These are phyloP conservation scores for Dendronephthya gigantea DNA, from an alignment of 64 coral and sea anemone species.

Conservation along the genomic window DNA sequence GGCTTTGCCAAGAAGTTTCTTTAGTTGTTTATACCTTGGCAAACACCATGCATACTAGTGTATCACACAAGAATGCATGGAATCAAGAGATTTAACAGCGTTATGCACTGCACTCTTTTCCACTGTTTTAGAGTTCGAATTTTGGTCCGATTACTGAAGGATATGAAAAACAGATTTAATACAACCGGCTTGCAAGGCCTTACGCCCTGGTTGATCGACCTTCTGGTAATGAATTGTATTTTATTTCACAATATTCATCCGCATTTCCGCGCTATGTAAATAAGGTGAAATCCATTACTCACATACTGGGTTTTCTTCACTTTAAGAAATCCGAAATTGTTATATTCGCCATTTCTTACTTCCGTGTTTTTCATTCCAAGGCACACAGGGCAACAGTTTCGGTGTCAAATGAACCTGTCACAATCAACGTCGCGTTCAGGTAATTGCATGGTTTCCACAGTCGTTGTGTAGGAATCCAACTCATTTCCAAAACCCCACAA, in stretches of 20 bases:
- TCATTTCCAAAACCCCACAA: too few species aligned
- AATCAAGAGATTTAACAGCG: neutral
- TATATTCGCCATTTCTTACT: neutral
- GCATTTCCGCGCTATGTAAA: too few species aligned
- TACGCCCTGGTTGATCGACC: slow-evolving; percentile 90
- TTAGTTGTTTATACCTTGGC: too few species aligned
- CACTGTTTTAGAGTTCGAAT: slow-evolving; percentile 60
- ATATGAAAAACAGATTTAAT: slow-evolving; percentile 77
- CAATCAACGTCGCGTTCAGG: slow-evolving; percentile 90
- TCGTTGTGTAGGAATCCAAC: too few species aligned
- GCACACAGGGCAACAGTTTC: slow-evolving; percentile 75
- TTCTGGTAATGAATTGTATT: slow-evolving; percentile 56
- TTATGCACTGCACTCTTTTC: neutral
- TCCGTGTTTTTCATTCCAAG: slow-evolving; percentile 16
- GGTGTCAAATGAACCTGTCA: slow-evolving; percentile 65
- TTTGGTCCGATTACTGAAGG: slow-evolving; percentile 78
- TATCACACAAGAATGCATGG: too few species aligned
- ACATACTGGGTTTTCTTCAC: too few species aligned
- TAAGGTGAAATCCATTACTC: too few species aligned
- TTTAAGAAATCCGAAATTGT: too few species aligned
- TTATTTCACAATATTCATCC: too few species aligned
- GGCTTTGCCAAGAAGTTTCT: neutral
- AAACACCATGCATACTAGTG: too few species aligned
- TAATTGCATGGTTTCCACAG: neutral
- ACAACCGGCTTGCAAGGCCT: slow-evolving; percentile 63